phyloP scores from a whole-genome alignment of 2,797 vertebrate genomes.

The Mus minutoides region DNA sequence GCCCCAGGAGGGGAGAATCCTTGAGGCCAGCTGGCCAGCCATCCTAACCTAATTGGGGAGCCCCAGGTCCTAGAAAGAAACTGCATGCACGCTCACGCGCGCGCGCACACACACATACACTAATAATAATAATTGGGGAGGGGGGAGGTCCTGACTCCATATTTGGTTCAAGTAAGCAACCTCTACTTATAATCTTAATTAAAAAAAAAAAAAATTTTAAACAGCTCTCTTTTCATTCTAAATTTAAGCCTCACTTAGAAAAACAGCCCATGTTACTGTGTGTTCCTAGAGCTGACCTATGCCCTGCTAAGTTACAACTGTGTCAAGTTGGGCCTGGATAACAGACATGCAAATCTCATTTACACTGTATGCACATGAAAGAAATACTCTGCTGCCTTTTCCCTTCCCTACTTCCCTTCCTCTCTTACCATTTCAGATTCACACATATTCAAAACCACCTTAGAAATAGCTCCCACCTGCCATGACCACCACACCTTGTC shows the following conservation, averaged over 20 bases:
- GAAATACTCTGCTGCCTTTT: not conserved
- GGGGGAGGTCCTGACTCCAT: not conserved
- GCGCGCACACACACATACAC: too few relatives aligned
- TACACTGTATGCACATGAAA: not conserved
- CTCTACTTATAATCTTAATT: slow-evolving; percentile 4
- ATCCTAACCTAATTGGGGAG: not conserved
- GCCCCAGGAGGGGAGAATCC: too few relatives aligned
- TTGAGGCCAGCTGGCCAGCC: not conserved
- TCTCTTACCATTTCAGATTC: slow-evolving; percentile 19
- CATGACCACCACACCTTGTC: not conserved
- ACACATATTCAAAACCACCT: slow-evolving; percentile 19
- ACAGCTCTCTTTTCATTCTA: slow-evolving; percentile 22
- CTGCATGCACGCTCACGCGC: too few relatives aligned
- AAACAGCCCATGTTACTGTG: not conserved
- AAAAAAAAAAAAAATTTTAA: slow-evolving; percentile 11
- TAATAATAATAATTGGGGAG: too few relatives aligned
- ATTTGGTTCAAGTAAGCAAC: slow-evolving; percentile 43
- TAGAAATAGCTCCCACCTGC: slow-evolving; percentile 2
- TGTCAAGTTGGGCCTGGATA: not conserved
- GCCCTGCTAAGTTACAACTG: slow-evolving; percentile 22
- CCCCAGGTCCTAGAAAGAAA: not conserved
- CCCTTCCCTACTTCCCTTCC: not conserved
- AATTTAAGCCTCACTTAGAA: slow-evolving; percentile 34
- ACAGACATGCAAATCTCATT: not conserved
- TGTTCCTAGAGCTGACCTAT: not conserved